Base-by-base conservation (phyloP, 2,797 vertebrate genomes). In the Parauchenoglanis ngamensis region DNA sequence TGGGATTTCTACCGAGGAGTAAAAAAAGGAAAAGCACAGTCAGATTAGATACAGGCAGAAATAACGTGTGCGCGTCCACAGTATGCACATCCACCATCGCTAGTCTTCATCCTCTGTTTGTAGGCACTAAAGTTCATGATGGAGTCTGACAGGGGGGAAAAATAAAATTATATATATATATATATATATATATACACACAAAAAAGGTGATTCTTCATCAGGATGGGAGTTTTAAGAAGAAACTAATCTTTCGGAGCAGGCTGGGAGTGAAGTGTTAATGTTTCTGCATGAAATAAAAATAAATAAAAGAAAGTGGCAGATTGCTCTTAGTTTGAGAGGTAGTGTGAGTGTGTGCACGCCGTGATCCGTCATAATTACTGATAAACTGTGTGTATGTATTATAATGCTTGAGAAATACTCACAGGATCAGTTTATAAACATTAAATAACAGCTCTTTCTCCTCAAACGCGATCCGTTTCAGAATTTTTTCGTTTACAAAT, bases 91-190 rank as follows among this genome's bases (percentile, higher is more conserved):
- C 76, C 86, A 77, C 89, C 77, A 85, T 65, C 85, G 31, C 72
- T 85, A 88, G 89, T 91, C 92, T 91, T 90, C 87, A 25, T 86
- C 89, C 89, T 92, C 91, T 80, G 1, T 75, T 28, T 81, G 57
- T 89, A 92, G 92, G 92, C 92, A 92, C 92, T 90, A 84, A 63
- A 77, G 88, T 90, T 90, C 83, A 73, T 63, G 83, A 73, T 70
- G 84, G 84, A 70, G 79, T 88, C 63, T 78, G 82, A 88, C 21
- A 46, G 72, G 76, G 23, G 3, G 52, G 85, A 84, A 73, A 72
- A 21, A 77, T 52, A 44, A 35, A 77, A 59, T 31, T 46, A 25
- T 23, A 25, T 31, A 31, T 31, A 31, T 31, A 31, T 31, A 31
- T 31, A 31, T 31, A 31, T 49, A 49, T 49, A 49, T 6, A 49